Base-by-base conservation (phyloP, 2,888 invertebrate species). In the Erynnis tages region DNA sequence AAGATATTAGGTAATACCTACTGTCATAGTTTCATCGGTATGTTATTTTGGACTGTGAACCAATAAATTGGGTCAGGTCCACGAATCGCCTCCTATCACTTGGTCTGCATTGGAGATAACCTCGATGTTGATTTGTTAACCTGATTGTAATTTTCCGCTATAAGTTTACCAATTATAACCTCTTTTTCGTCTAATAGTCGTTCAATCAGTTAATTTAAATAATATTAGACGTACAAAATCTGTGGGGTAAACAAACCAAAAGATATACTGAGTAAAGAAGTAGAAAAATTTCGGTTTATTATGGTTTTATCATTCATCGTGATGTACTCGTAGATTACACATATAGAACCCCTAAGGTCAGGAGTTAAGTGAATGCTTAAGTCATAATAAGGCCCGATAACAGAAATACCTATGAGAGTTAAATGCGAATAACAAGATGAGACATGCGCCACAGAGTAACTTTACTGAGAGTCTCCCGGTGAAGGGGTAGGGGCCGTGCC, bases 41-140 rank as follows among this genome's bases (percentile, higher is more conserved):
- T 57, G 41, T 54, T 55, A 59, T 57, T 59, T 54, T 54, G 53
- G 49, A 44, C 50, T 53, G 57, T 50, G 57, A 56, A 50, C 55
- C 41, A 53, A 54, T 27, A 41, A 61, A 53, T 60, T 55, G 74
- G 73, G 67, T 65, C 72, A 73, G 66, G 64, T 71, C 66, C 65
- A 66, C 59, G 61, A 62, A 64, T 65, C 57, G 56, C 37, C 63
- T 64, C 56, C 57, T 65, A 66, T 66, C 66, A 63, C 62, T 58
- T 63, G 61, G 63, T 65, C 60, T 61, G 62, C 67, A 59, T 54
- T 59, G 59, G 68, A 61, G 74, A 76, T 80, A 80, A 79, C 78
- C 76, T 77, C 71, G 69, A 74, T 76, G 69, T 67, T 74, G 58
- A 66, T 71, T 66, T 74, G 71, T 73, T 73, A 72, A 67, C 67